Percentiles rank a stretch among this genome's conserved stretches.
Evolutionary conservation across 1,140 invertebrate species (phyloP).

Genomic region (Drosophila ambigua): DNA sequence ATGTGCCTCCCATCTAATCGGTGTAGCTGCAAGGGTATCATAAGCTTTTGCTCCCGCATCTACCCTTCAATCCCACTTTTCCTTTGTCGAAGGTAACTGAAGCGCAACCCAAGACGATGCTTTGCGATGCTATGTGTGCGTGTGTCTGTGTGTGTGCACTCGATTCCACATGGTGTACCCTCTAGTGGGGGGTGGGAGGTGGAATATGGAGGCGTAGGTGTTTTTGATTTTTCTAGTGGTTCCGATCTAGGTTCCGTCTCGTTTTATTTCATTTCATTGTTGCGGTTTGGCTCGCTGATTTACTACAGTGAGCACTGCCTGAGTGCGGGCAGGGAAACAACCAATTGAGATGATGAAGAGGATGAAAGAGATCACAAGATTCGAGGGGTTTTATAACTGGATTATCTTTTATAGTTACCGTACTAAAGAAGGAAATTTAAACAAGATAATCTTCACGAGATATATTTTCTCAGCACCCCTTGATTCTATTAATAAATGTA

Average conservation of each 20-base stretch:
- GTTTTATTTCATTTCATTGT: slow-evolving; percentile 13
- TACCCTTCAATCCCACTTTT: slow-evolving; percentile 13
- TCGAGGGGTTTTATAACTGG: too few relatives aligned
- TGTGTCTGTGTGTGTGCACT: slow-evolving; percentile 22
- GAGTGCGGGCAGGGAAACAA: not conserved
- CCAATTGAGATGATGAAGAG: too few relatives aligned
- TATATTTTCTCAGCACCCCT: too few relatives aligned
- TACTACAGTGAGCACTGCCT: slow-evolving; percentile 20
- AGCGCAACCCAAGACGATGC: slow-evolving; percentile 56
- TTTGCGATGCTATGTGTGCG: slow-evolving; percentile 1
- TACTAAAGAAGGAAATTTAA: not conserved
- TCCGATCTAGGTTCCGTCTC: slow-evolving; percentile 37
- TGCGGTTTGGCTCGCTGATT: slow-evolving; percentile 38
- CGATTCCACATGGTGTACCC: slow-evolving; percentile 43
- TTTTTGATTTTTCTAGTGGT: slow-evolving; percentile 49
- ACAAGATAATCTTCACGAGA: too few relatives aligned
- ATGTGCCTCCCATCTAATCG: too few relatives aligned
- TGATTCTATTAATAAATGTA: too few relatives aligned
- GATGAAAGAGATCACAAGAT: too few relatives aligned
- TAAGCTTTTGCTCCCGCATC: not conserved
- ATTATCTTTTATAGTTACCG: not conserved
- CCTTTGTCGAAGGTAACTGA: slow-evolving; percentile 75
- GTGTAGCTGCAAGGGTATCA: slow-evolving; percentile 4
- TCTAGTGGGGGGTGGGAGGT: slow-evolving; percentile 30
- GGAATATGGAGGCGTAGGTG: slow-evolving; percentile 4